These are phyloP conservation scores for Chamaea fasciata DNA, from an alignment of 2,113 vertebrate genomes.

Conservation along the genomic window DNA sequence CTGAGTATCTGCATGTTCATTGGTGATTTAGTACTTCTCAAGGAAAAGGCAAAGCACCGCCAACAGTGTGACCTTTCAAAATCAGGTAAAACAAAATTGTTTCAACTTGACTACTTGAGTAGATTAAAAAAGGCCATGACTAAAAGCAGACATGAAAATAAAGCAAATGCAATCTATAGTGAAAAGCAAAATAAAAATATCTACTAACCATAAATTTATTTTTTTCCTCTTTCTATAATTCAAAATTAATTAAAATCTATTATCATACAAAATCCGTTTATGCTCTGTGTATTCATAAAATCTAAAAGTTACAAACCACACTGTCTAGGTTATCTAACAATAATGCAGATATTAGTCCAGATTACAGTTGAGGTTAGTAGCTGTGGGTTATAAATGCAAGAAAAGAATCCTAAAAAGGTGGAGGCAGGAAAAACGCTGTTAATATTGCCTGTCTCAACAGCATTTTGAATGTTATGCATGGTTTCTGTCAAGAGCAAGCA, in stretches of 20 bases:
- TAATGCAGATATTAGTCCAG: background rate
- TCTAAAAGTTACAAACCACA: background rate
- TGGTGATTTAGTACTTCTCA: background rate
- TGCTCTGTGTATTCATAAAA: background rate
- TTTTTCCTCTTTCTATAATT: background rate
- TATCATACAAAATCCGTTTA: background rate
- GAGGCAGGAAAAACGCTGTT: background rate
- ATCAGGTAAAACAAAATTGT: background rate
- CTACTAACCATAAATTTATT: background rate
- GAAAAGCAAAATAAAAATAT: background rate
- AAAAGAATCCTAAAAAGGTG: background rate
- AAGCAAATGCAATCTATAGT: background rate
- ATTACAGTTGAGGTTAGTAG: background rate
- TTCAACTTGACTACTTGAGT: background rate
- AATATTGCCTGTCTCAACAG: background rate
- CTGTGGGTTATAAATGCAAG: background rate
- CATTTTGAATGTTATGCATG: background rate
- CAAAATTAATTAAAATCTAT: background rate
- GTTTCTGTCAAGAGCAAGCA: background rate
- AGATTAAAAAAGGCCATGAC: background rate
- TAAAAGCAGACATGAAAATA: background rate
- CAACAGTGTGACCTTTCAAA: background rate
- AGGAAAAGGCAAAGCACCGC: background rate
- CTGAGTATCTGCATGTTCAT: background rate
- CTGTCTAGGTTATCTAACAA: background rate